phyloP scores from a whole-genome alignment of 2,888 invertebrate genomes.

The Nipponacmea schrenckii region DNA sequence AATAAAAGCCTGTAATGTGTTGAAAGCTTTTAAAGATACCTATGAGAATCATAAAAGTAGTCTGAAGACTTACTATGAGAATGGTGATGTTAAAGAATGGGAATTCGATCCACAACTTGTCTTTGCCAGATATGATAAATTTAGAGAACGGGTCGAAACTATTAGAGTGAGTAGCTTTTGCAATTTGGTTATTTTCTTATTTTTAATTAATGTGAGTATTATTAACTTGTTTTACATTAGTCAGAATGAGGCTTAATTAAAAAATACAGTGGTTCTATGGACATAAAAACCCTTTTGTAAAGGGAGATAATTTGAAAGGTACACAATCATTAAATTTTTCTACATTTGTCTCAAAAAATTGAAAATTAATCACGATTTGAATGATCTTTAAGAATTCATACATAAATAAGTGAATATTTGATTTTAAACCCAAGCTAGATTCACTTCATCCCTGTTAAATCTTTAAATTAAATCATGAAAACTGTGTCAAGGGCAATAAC shows the following conservation, averaged over 20 bases:
- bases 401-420: too few relatives aligned
- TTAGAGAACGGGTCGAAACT: slow-evolving; percentile 62
- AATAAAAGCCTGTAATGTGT: slow-evolving; percentile 57
- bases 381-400: too few relatives aligned
- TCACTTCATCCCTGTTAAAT: too few relatives aligned
- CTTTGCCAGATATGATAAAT: slow-evolving; percentile 67
- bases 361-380: too few relatives aligned
- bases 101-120: slow-evolving; percentile 68
- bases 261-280: neutral
- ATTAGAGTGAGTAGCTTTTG: slow-evolving; percentile 52
- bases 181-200: neutral
- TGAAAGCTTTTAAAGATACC: slow-evolving; percentile 59
- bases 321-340: too few relatives aligned
- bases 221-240: neutral
- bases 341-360: too few relatives aligned
- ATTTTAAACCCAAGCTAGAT: too few relatives aligned
- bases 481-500: neutral
- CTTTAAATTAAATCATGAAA: neutral
- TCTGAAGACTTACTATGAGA: slow-evolving; percentile 65
- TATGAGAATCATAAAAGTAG: slow-evolving; percentile 65
- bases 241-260: neutral
- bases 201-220: neutral
- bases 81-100: slow-evolving; percentile 63
- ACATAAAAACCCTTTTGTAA: neutral
- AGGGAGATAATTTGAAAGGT: too few relatives aligned